phyloP scores from a whole-genome alignment of 2,113 vertebrate species.

The Triplophysa dalaica region DNA sequence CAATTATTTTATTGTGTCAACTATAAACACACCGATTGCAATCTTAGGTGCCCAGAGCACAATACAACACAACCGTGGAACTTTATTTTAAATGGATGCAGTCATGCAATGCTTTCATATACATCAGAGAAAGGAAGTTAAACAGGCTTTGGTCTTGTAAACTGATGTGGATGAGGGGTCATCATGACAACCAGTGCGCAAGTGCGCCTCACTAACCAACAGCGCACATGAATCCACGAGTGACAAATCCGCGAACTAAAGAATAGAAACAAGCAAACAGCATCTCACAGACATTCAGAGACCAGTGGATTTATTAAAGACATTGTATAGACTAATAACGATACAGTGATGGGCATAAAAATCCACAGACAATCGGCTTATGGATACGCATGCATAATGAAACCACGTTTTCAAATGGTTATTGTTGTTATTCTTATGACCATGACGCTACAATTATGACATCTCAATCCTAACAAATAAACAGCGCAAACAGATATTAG shows the following conservation, averaged over 20 bases:
- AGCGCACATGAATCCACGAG: conserved; percentile 33
- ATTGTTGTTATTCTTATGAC: background rate
- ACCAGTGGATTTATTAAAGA: background rate
- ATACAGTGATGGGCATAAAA: background rate
- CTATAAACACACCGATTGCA: background rate
- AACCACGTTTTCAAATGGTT: background rate
- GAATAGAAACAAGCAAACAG: background rate
- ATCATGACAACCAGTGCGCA: conserved; percentile 38
- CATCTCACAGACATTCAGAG: background rate
- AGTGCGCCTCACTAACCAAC: conserved; percentile 34
- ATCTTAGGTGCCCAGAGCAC: background rate
- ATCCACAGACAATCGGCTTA: background rate
- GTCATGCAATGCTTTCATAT: background rate
- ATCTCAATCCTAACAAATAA: background rate
- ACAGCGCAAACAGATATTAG: conserved; percentile 12
- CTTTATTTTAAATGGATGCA: background rate
- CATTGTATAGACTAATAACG: background rate
- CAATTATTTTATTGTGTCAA: too few species aligned
- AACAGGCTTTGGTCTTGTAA: background rate
- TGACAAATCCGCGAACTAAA: background rate
- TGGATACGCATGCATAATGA: background rate
- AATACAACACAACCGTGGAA: background rate
- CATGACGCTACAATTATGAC: background rate
- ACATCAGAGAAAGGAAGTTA: background rate
- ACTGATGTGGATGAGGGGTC: conserved; percentile 29